Conservation (phyloP, 2,113 vertebrate species). For the Hepsetus odoe region DNA sequence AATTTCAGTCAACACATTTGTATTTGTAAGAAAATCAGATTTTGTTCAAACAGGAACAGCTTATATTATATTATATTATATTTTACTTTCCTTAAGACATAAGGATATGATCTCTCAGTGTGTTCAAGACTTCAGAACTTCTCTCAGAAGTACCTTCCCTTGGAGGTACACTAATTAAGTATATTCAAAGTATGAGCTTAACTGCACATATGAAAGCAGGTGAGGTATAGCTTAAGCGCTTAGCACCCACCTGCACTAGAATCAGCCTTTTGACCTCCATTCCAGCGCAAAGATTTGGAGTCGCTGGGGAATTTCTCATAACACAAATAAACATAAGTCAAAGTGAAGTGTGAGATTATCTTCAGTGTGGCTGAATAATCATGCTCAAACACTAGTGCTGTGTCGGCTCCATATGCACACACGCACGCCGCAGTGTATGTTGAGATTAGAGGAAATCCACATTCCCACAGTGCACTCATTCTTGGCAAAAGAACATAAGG, state of each 20-base stretch:
- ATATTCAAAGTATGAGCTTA: background rate
- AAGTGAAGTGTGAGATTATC: constrained; percentile 65
- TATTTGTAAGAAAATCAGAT: no score
- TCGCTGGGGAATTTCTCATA: constrained; percentile 52
- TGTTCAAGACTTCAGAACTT: background rate
- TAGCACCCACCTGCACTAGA: constrained; percentile 50
- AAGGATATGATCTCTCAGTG: no score
- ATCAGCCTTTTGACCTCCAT: constrained; percentile 54
- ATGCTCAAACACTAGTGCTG: background rate
- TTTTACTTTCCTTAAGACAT: no score
- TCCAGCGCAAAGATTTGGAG: constrained; percentile 27
- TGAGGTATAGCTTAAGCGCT: background rate
- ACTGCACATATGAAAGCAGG: constrained; percentile 35
- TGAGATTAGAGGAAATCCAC: background rate
- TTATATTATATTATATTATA: no score
- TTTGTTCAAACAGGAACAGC: no score
- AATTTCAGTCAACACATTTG: no score
- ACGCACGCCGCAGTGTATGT: background rate
- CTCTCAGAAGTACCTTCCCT: background rate
- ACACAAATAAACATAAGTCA: constrained; percentile 72
- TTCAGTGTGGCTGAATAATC: constrained; percentile 32
- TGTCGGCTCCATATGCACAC: constrained; percentile 23
- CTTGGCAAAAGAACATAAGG: background rate
- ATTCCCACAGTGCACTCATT: constrained; percentile 1
- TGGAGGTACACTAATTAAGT: background rate